phyloP scores from a whole-genome alignment of 2,113 vertebrate genomes.

The Gymnorhina tibicen region DNA sequence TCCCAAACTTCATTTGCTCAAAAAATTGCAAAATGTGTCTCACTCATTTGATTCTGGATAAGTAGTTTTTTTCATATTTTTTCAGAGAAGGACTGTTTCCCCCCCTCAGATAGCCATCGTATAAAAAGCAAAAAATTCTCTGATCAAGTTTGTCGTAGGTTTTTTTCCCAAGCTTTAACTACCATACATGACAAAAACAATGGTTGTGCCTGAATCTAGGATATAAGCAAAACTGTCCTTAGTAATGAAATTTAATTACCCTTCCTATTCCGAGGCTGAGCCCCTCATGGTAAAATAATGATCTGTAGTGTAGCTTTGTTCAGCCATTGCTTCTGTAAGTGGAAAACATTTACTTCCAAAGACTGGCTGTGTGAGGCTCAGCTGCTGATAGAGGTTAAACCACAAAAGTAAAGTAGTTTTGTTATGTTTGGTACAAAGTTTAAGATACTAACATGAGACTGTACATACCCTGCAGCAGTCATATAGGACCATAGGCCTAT shows the following conservation, averaged over 20 bases:
- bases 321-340: not conserved
- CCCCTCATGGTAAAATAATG: not conserved
- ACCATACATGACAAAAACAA: not conserved
- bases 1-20: not conserved
- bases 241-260: not conserved
- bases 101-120: rapidly evolving
- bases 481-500: rapidly evolving
- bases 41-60: not conserved
- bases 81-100: not conserved
- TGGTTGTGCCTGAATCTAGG: not conserved
- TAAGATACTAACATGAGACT: not conserved
- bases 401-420: not conserved
- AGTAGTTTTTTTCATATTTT: not conserved
- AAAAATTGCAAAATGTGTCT: not conserved
- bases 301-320: not conserved
- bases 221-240: not conserved
- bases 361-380: not conserved
- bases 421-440: not conserved
- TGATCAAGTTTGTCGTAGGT: not conserved
- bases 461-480: not conserved
- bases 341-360: not conserved
- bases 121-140: not conserved
- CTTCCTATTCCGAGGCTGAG: not conserved
- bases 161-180: not conserved
- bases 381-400: not conserved